Base-by-base conservation (phyloP, 1,140 invertebrate species). In the Ganaspis sp. region DNA sequence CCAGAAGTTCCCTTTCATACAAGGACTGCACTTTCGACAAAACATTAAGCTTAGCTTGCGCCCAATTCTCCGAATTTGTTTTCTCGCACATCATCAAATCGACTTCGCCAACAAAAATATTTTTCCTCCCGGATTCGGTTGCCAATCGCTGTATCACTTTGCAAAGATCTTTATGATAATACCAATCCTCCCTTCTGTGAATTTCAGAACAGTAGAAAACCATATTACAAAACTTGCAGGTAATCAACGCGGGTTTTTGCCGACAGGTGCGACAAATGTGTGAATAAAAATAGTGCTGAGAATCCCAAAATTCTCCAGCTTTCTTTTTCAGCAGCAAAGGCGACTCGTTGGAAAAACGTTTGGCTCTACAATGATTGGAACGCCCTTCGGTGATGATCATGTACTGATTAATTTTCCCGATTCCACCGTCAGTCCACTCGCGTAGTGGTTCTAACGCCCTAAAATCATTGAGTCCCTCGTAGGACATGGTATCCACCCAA, bases 21-120 rank as follows among this genome's bases (percentile, higher is more conserved):
- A 26, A 11, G 0, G 5, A 1, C 23, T 64, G 21, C 0, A 29
- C 15, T 64, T 64, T 64, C 15, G 9, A 15, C 12, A 64, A n/a
- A 29, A 64, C 5, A 64, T 11, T 64, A 1, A 64, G 0, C n/a
- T 29, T 64, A 5, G 15, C 58, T 11, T 6, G 1, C 12, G 29
- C 15, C 58, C 58, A 64, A 3, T 12, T 15, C n/a, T 64, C 58
- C 11, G 11, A 4, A 4, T 4, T n/a, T 15, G n/a, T n/a, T 64
- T 64, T 64, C 6, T n/a, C 1, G 23, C 58, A 29, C 6, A 12
- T 5, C 58, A 64, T 64, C 12, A 64, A 34, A 64, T 64, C 58
- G n/a, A 64, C 5, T 64, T 64, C 58, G n/a, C 58, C 58, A 15
- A 12, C 58, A 9, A 64, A 64, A 15, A 64, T 64, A n/a, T n/a